These are phyloP conservation scores for Amiota communis DNA, from an alignment of 2,888 invertebrate genomes.

Conservation along the genomic window DNA sequence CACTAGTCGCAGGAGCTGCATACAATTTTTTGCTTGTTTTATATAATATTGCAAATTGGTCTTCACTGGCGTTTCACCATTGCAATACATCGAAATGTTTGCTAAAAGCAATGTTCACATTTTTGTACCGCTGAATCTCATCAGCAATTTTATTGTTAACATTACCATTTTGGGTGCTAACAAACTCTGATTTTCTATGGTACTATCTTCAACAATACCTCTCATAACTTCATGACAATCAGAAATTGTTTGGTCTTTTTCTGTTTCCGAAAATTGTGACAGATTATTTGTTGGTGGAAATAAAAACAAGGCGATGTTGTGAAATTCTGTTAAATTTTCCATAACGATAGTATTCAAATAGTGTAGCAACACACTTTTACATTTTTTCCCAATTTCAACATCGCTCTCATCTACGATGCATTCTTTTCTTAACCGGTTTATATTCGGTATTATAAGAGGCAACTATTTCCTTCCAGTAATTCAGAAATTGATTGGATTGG, in stretches of 20 bases:
- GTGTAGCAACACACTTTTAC: background rate
- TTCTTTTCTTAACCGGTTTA: no score
- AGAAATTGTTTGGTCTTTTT: constrained; percentile 16
- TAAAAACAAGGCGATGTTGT: constrained; percentile 28
- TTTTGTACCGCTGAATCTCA: no score
- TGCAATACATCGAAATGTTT: constrained; percentile 12
- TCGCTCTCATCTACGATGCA: background rate
- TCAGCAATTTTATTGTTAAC: no score
- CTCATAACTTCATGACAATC: background rate
- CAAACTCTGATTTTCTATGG: background rate
- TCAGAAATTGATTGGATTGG: background rate
- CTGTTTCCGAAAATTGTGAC: background rate
- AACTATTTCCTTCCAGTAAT: constrained; percentile 4
- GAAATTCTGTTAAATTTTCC: constrained; percentile 9
- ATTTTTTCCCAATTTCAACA: constrained; percentile 6
- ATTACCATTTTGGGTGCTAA: background rate
- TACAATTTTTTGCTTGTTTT: constrained; percentile 42
- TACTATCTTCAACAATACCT: background rate
- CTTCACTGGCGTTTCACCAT: constrained; percentile 18
- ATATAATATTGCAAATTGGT: constrained; percentile 40
- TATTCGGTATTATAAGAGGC: background rate
- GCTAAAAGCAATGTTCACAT: no score
- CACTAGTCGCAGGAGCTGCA: constrained; percentile 38
- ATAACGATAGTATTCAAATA: no score
- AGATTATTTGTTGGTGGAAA: constrained; percentile 25